Conservation (phyloP, 2,113 vertebrate genomes). For the Pionites leucogaster region DNA sequence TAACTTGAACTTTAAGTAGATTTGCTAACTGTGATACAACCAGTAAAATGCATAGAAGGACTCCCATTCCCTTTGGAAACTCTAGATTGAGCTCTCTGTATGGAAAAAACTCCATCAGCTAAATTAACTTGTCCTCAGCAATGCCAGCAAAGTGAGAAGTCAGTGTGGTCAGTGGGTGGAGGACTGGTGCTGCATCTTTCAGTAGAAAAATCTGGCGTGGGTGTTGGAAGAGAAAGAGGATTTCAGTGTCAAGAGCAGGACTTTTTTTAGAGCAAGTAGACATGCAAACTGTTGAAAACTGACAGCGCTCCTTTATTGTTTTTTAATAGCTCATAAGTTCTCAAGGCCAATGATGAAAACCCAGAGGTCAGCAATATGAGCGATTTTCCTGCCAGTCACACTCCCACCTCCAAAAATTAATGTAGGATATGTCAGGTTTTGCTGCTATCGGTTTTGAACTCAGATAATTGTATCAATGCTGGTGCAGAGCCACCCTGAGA, state of each 20-base stretch:
- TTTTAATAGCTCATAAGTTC: background rate
- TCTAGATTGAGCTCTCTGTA: background rate
- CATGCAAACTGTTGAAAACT: background rate
- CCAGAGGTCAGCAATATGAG: conserved; percentile 7
- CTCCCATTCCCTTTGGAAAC: background rate
- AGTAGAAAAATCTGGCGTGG: background rate
- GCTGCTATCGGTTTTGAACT: background rate
- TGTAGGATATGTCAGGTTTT: background rate
- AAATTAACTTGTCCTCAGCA: background rate
- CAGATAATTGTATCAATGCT: background rate
- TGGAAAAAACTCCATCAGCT: background rate
- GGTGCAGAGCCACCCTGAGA: background rate
- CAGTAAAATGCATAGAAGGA: background rate
- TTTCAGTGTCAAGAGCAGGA: background rate
- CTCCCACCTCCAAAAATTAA: conserved; percentile 15
- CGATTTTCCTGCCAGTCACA: conserved; percentile 35
- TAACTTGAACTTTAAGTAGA: background rate
- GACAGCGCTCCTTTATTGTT: background rate
- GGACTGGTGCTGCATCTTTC: background rate
- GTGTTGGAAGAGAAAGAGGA: background rate
- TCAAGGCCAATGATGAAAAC: conserved; percentile 14
- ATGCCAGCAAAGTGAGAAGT: background rate
- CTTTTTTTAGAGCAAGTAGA: background rate
- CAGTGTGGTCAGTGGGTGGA: conserved; percentile 10
- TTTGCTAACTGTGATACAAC: background rate